Evolutionary conservation across 1,140 invertebrate species (phyloP).

Genomic region (Popillia japonica): DNA sequence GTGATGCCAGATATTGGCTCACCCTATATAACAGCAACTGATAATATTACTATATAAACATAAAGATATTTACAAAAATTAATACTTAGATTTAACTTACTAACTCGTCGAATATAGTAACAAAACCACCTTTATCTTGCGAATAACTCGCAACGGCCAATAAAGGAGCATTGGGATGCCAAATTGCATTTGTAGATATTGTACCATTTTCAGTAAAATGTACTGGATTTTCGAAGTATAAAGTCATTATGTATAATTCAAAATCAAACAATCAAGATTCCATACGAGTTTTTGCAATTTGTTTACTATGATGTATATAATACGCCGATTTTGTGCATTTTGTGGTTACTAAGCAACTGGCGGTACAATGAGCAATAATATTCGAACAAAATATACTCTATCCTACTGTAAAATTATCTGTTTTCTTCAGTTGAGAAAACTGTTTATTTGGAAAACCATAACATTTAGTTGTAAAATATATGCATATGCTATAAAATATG

Average conservation of each 20-base stretch:
- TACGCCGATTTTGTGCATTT: too few species aligned
- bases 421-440: too few species aligned
- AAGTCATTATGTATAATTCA: conserved; percentile 66
- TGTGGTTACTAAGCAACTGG: too few species aligned
- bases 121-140: conserved; percentile 85
- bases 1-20: conserved; percentile 81
- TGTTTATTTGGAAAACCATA: too few species aligned
- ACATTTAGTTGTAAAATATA: too few species aligned
- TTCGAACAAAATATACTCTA: too few species aligned
- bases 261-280: neutral
- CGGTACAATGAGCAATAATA: too few species aligned
- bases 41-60: conserved; percentile 43
- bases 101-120: conserved; percentile 88
- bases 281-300: neutral
- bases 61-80: conserved; percentile 33
- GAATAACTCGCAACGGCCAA: conserved; percentile 87
- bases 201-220: conserved; percentile 73
- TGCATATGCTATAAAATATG: too few species aligned
- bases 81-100: conserved; percentile 63
- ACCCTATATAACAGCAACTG: conserved; percentile 66
- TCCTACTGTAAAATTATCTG: too few species aligned
- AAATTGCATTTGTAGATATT: conserved; percentile 78
- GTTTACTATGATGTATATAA: too few species aligned
- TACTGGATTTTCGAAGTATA: conserved; percentile 80
- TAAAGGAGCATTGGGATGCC: conserved; percentile 81